These are phyloP conservation scores for Austrolebias charrua DNA, from an alignment of 2,797 vertebrate species.

Conservation along the genomic window DNA sequence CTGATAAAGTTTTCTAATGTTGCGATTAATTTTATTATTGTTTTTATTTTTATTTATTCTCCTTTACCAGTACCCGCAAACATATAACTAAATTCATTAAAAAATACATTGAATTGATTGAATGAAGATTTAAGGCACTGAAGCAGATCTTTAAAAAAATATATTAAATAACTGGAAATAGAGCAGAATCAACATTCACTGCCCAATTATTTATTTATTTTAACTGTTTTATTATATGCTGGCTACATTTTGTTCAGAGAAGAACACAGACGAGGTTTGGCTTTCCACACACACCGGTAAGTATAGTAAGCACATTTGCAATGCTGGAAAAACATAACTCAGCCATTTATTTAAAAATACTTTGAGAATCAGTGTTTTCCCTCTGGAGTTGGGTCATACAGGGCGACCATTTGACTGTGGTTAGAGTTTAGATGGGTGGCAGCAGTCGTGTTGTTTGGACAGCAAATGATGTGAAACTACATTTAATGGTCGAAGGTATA, in stretches of 20 bases:
- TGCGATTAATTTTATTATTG: too few species aligned
- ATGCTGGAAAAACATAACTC: constrained; percentile 78
- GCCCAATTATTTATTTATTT: constrained; percentile 16
- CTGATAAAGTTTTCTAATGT: too few species aligned
- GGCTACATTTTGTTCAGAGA: constrained; percentile 42
- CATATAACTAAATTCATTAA: too few species aligned
- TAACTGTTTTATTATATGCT: constrained; percentile 18
- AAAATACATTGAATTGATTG: too few species aligned
- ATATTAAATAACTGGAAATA: not conserved
- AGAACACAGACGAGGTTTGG: constrained; percentile 50
- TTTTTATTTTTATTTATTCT: too few species aligned
- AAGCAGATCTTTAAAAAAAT: too few species aligned
- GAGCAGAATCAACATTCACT: constrained; percentile 7
- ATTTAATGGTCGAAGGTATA: constrained; percentile 60
- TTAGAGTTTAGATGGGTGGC: constrained; percentile 62
- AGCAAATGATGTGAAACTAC: constrained; percentile 67
- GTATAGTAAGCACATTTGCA: constrained; percentile 74
- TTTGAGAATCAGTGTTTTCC: constrained; percentile 59
- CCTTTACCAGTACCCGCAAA: too few species aligned
- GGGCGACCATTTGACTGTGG: constrained; percentile 67
- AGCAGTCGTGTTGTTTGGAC: constrained; percentile 63
- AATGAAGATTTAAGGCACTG: too few species aligned
- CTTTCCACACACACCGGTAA: constrained; percentile 49
- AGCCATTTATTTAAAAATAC: constrained; percentile 63
- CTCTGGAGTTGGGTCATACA: constrained; percentile 59